phyloP scores from a whole-genome alignment of 2,797 vertebrate genomes.

The Microctenopoma steveboyesi region DNA sequence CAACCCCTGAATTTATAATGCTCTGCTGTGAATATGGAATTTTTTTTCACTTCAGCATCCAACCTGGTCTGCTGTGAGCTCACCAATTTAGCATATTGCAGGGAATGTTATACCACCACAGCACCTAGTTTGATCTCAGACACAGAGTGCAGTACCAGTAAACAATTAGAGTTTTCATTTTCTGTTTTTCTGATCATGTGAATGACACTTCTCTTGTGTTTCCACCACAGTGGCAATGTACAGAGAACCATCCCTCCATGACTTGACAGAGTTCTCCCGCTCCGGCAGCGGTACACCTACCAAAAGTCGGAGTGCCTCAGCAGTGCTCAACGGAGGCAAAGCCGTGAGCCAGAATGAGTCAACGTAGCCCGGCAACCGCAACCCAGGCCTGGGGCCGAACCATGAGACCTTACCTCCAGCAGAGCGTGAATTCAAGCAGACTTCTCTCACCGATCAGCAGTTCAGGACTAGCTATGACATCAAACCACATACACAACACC shows the following conservation, averaged over 20 bases:
- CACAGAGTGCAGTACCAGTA: not conserved
- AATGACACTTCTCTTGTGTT: slow-evolving; percentile 37
- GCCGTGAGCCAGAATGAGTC: slow-evolving; percentile 98
- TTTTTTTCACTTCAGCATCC: slow-evolving; percentile 37
- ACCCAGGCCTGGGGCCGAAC: slow-evolving; percentile 82
- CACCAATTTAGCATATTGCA: slow-evolving; percentile 54
- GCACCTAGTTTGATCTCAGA: not conserved
- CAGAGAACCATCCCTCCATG: slow-evolving; percentile 98
- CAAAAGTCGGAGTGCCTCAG: slow-evolving; percentile 98
- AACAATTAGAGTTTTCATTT: not conserved
- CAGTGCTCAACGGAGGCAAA: slow-evolving; percentile 97
- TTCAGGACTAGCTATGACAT: slow-evolving; percentile 83
- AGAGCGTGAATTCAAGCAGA: slow-evolving; percentile 93
- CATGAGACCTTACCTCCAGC: slow-evolving; percentile 91
- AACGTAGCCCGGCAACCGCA: slow-evolving; percentile 90
- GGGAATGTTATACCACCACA: slow-evolving; percentile 12
- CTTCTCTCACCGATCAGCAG: slow-evolving; percentile 85
- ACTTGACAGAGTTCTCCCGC: slow-evolving; percentile 98
- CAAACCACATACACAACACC: slow-evolving; percentile 61
- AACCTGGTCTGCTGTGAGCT: slow-evolving; percentile 34
- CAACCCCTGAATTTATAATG: slow-evolving; percentile 76
- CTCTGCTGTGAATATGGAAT: slow-evolving; percentile 39
- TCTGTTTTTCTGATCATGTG: not conserved
- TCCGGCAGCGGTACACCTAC: slow-evolving; percentile 98
- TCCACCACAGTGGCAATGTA: slow-evolving; percentile 96